Conservation (phyloP, 2,797 vertebrate species). For the Eulemur mongoz region DNA sequence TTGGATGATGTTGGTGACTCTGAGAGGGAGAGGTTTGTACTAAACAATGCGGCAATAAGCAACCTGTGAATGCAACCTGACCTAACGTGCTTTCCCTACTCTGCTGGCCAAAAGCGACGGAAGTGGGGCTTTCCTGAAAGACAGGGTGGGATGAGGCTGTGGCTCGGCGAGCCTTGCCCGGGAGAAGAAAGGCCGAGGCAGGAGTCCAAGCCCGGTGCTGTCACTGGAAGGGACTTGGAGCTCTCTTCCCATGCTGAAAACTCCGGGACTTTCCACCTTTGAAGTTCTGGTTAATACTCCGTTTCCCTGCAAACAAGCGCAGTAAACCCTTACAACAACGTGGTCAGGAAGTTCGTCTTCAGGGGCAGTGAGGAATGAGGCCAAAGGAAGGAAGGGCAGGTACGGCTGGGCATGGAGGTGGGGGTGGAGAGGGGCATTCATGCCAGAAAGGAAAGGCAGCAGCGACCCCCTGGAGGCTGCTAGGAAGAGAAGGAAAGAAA, state of each 20-base stretch:
- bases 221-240: background rate
- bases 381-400: background rate
- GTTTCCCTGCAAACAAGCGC: background rate
- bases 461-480: background rate
- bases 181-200: background rate
- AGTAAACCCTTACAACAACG: background rate
- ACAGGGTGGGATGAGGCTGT: background rate
- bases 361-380: background rate
- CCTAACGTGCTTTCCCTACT: background rate
- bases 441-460: background rate
- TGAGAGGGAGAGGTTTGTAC: background rate
- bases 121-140: background rate
- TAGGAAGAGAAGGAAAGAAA: background rate
- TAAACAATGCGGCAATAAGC: background rate
- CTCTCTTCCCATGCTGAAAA: slow-evolving; percentile 11
- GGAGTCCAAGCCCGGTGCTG: background rate
- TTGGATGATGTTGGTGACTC: background rate
- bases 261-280: slow-evolving; percentile 69
- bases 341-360: background rate
- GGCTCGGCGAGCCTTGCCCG: background rate
- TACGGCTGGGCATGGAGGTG: fast-evolving
- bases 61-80: background rate
- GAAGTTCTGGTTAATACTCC: background rate
- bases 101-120: background rate
- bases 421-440: background rate